Conservation (phyloP, 53 echinoderm and acorn worm species). For the Hippasteria phrygiana region DNA sequence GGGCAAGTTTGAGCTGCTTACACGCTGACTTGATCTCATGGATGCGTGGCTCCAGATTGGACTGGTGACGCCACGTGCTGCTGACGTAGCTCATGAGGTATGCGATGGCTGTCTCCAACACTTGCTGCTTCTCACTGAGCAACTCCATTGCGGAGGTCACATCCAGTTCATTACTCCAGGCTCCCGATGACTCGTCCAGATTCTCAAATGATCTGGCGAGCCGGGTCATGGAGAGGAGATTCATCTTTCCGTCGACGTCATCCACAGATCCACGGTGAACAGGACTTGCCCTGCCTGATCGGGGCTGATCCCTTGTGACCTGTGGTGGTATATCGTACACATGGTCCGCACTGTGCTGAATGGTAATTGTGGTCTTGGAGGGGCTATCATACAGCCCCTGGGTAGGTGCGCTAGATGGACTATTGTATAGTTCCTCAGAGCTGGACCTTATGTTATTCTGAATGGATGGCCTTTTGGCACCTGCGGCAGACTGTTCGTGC, state of each 20-base stretch:
- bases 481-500: slow-evolving; percentile 10
- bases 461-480: slow-evolving; percentile 49
- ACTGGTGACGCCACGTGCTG: slow-evolving; percentile 89
- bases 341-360: slow-evolving; percentile 68
- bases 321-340: slow-evolving; percentile 97
- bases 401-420: slow-evolving; percentile 30
- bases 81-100: slow-evolving; percentile 96
- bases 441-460: not conserved
- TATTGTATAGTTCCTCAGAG: slow-evolving; percentile 37
- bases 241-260: slow-evolving; percentile 64
- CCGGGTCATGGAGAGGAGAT: slow-evolving; percentile 57
- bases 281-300: slow-evolving; percentile 39
- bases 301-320: slow-evolving; percentile 88
- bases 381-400: slow-evolving; percentile 52
- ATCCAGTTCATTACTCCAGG: slow-evolving; percentile 73
- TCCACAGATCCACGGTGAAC: slow-evolving; percentile 60
- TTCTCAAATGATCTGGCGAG: slow-evolving; percentile 74
- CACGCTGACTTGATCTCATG: slow-evolving; percentile 93
- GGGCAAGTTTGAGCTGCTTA: slow-evolving; percentile 86
- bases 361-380: slow-evolving; percentile 18
- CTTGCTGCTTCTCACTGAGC: slow-evolving; percentile 85
- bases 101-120: slow-evolving; percentile 83
- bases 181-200: slow-evolving; percentile 68
- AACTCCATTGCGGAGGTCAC: slow-evolving; percentile 93
- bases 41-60: slow-evolving; percentile 76